Percentiles rank a stretch among this genome's conserved stretches.
phyloP scores from a whole-genome alignment of 2,888 invertebrate genomes.

The Drosophila heteroneura region DNA sequence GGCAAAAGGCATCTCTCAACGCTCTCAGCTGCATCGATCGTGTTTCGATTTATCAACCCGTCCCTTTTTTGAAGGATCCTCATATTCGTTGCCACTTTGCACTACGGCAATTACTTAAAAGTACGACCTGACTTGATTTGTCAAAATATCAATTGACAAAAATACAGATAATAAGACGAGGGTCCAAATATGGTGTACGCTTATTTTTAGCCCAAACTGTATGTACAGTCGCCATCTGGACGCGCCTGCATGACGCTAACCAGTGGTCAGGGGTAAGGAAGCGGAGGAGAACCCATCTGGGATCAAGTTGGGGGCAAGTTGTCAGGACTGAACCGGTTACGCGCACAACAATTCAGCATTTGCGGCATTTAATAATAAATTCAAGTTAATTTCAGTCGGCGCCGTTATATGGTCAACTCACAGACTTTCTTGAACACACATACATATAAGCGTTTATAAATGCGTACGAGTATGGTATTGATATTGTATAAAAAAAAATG shows the following conservation, averaged over 20 bases:
- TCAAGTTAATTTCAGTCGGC: constrained; percentile 71
- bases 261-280: neutral
- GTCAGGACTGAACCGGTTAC: constrained; percentile 58
- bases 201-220: constrained; percentile 66
- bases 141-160: constrained; percentile 53
- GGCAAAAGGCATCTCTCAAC: constrained; percentile 14
- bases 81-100: neutral
- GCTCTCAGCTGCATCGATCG: neutral
- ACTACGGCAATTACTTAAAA: constrained; percentile 31
- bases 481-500: neutral
- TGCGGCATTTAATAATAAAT: constrained; percentile 66
- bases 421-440: constrained; percentile 22
- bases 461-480: neutral
- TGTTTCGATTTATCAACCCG: constrained; percentile 14
- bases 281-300: neutral
- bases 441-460: neutral
- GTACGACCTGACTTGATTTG: constrained; percentile 48
- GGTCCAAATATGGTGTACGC: constrained; percentile 29
- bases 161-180: constrained; percentile 10
- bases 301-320: constrained; percentile 33
- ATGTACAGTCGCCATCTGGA: constrained; percentile 76
- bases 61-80: neutral
- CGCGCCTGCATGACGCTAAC: constrained; percentile 58
- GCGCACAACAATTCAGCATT: constrained; percentile 24
- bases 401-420: constrained; percentile 73